Percentiles rank a stretch among this genome's conserved stretches.
phyloP scores from a whole-genome alignment of 1,140 invertebrate genomes.

The Cydia pomonella region DNA sequence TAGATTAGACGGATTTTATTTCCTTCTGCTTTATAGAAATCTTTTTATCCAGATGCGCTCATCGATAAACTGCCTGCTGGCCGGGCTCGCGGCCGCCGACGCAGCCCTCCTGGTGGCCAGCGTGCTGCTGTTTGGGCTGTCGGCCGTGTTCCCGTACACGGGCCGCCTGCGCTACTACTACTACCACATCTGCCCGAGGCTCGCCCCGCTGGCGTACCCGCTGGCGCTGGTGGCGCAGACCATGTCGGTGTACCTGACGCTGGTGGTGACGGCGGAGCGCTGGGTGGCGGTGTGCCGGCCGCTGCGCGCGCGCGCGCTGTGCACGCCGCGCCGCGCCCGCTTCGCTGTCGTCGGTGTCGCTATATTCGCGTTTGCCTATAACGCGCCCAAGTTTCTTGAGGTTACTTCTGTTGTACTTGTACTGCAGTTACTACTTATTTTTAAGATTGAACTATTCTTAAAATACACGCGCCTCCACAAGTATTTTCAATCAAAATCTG shows the following conservation, averaged over 20 bases:
- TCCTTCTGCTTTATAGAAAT: too few species aligned
- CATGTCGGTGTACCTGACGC: conserved; percentile 96
- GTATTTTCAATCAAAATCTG: too few species aligned
- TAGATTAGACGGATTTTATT: too few species aligned
- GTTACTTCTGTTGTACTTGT: conserved; percentile 42
- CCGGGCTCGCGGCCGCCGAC: conserved; percentile 95
- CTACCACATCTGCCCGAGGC: conserved; percentile 89
- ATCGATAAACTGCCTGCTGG: conserved; percentile 95
- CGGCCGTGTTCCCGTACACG: conserved; percentile 91
- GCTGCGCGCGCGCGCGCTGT: conserved; percentile 91
- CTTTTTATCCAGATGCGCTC: conserved; percentile 86
- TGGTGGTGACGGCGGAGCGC: conserved; percentile 96
- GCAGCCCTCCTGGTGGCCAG: conserved; percentile 93
- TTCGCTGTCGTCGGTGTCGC: conserved; percentile 92
- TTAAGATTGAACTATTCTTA: neutral
- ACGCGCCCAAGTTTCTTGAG: conserved; percentile 90
- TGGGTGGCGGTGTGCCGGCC: conserved; percentile 98
- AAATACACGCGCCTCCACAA: too few species aligned
- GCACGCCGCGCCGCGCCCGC: conserved; percentile 93
- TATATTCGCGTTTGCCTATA: conserved; percentile 92
- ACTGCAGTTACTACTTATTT: neutral
- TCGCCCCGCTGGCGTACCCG: conserved; percentile 92
- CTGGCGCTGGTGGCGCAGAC: conserved; percentile 94
- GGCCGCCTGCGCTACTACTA: conserved; percentile 88
- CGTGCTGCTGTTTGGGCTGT: conserved; percentile 92